Percentiles rank a stretch among this genome's conserved stretches.
phyloP scores from a whole-genome alignment of 1,140 invertebrate species.

The Drosophila littoralis region DNA sequence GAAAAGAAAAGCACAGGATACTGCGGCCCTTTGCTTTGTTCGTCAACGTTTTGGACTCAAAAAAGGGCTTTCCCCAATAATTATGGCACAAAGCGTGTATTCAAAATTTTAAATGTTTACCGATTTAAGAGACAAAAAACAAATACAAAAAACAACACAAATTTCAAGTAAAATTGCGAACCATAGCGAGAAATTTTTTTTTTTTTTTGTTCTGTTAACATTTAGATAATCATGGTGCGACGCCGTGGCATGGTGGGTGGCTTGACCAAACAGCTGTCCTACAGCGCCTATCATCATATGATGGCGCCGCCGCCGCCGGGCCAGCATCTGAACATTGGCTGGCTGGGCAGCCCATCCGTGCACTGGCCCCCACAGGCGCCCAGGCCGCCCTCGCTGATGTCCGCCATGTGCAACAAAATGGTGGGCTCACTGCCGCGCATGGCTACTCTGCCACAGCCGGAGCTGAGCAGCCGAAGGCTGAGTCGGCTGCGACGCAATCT shows the following conservation, averaged over 20 bases:
- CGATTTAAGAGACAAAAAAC: neutral
- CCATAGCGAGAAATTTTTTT: neutral
- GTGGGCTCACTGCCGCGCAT: slow-evolving; percentile 36
- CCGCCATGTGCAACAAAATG: slow-evolving; percentile 40
- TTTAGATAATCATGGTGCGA: slow-evolving; percentile 48
- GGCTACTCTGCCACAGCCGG: slow-evolving; percentile 27
- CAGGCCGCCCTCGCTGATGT: neutral
- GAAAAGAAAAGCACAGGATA: neutral
- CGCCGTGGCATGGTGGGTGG: slow-evolving; percentile 26
- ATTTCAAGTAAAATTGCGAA: slow-evolving; percentile 11
- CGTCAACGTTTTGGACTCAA: slow-evolving; percentile 14
- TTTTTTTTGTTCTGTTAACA: neutral
- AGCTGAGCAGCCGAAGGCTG: slow-evolving; percentile 34
- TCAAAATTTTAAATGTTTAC: slow-evolving; percentile 59
- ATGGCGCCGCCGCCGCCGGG: neutral
- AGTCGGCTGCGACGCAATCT: slow-evolving; percentile 39
- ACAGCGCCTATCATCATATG: slow-evolving; percentile 40
- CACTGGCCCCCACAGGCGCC: neutral
- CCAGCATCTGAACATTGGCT: slow-evolving; percentile 5
- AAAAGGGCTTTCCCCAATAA: slow-evolving; percentile 16
- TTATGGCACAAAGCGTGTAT: slow-evolving; percentile 22
- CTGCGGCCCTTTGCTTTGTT: slow-evolving; percentile 12
- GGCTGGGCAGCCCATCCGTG: slow-evolving; percentile 13
- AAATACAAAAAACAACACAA: slow-evolving; percentile 7
- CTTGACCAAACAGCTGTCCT: slow-evolving; percentile 42